These are phyloP conservation scores for Araneus ventricosus DNA, from an alignment of 1,140 invertebrate genomes.

Conservation along the genomic window DNA sequence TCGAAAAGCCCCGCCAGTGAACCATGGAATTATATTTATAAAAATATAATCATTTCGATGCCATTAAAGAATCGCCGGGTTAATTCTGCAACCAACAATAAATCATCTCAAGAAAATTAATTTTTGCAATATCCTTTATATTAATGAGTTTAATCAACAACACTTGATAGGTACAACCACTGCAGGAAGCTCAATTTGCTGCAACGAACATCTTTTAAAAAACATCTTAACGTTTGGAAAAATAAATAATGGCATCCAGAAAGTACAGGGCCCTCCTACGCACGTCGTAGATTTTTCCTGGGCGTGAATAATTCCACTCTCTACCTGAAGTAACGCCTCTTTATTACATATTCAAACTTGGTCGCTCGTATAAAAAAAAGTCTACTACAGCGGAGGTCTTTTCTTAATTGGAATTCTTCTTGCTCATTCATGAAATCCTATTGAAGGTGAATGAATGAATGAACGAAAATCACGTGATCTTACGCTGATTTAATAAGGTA, in stretches of 20 bases:
- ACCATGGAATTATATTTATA: too few species aligned
- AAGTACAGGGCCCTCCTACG: not conserved
- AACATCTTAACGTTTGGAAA: too few species aligned
- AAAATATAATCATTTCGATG: too few species aligned
- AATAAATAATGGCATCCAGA: not conserved
- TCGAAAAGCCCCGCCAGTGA: too few species aligned
- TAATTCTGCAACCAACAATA: too few species aligned
- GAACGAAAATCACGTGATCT: slow-evolving; percentile 21
- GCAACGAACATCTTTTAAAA: too few species aligned
- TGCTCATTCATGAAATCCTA: not conserved
- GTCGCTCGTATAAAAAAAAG: not conserved
- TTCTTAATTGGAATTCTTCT: slow-evolving; percentile 44
- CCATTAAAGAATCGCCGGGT: too few species aligned
- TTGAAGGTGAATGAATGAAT: slow-evolving; percentile 10
- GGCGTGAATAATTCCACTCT: slow-evolving; percentile 4
- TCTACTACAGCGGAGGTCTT: slow-evolving; percentile 35
- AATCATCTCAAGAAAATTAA: too few species aligned
- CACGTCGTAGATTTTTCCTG: not conserved
- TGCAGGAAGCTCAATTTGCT: too few species aligned
- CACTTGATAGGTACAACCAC: too few species aligned
- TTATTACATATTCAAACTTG: slow-evolving; percentile 27
- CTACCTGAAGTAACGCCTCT: slow-evolving; percentile 2
- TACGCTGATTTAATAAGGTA: slow-evolving; percentile 42
- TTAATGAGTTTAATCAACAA: too few species aligned
- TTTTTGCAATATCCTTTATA: too few species aligned